These are phyloP conservation scores for Anoplolepis gracilipes DNA, from an alignment of 1,140 invertebrate genomes.

Conservation along the genomic window DNA sequence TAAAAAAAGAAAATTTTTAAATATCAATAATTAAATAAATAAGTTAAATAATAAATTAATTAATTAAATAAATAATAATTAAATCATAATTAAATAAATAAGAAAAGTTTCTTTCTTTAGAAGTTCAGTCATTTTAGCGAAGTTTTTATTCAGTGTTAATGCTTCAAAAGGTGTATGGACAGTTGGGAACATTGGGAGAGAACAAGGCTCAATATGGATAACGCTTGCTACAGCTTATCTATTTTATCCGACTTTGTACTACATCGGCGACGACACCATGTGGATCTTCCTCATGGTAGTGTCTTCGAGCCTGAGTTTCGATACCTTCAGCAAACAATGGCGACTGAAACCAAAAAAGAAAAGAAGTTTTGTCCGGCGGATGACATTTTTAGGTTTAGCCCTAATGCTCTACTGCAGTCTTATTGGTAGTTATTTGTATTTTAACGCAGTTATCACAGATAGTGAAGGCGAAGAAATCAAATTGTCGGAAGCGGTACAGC, in stretches of 20 bases:
- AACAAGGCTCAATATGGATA: conserved; percentile 90
- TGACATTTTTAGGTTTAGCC: conserved; percentile 87
- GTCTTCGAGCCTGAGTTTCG: conserved; percentile 89
- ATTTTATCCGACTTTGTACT: conserved; percentile 88
- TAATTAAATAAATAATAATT: too few relatives aligned
- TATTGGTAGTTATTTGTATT: conserved; percentile 94
- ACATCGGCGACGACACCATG: conserved; percentile 89
- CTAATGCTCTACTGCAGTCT: conserved; percentile 90
- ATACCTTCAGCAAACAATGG: conserved; percentile 92
- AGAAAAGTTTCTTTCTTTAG: conserved; percentile 7
- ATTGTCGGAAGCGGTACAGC: conserved; percentile 93
- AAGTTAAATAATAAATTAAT: too few relatives aligned
- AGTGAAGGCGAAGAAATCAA: conserved; percentile 95
- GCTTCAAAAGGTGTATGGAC: conserved; percentile 92
- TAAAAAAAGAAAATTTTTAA: too few relatives aligned
- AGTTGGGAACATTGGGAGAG: conserved; percentile 95
- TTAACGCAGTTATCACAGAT: conserved; percentile 95
- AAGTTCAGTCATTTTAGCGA: neutral
- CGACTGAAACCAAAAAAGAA: conserved; percentile 87
- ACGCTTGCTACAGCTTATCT: conserved; percentile 90
- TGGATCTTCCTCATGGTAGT: conserved; percentile 90
- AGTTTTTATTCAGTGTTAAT: neutral
- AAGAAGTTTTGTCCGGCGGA: conserved; percentile 83
- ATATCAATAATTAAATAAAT: neutral
- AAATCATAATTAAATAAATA: too few relatives aligned